phyloP scores from a whole-genome alignment of 1,140 invertebrate genomes.

The Leptopilina boulardi region DNA sequence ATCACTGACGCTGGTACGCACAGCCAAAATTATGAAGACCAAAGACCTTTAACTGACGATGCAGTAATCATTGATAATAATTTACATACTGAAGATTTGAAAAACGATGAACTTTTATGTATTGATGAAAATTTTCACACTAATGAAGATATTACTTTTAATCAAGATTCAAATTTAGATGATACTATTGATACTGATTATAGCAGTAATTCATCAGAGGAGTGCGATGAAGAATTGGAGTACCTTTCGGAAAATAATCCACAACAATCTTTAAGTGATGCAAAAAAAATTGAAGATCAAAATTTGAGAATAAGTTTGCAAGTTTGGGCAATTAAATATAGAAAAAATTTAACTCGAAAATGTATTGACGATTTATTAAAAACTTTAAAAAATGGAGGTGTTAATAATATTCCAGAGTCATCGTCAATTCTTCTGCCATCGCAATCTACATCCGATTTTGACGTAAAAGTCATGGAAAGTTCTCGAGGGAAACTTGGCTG shows the following conservation, averaged over 20 bases:
- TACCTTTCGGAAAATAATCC: not conserved
- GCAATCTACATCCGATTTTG: not conserved
- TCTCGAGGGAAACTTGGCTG: not conserved
- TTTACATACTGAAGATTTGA: no score
- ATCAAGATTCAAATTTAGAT: not conserved
- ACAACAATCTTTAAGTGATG: not conserved
- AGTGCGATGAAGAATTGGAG: not conserved
- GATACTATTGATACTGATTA: no score
- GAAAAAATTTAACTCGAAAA: slow-evolving; percentile 31
- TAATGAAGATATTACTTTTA: not conserved
- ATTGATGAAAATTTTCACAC: no score
- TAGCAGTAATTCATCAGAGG: not conserved
- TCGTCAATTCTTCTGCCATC: not conserved
- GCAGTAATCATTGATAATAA: no score
- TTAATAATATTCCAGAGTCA: not conserved
- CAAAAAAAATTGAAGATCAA: not conserved
- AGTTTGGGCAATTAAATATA: not conserved
- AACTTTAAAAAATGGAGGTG: slow-evolving; percentile 31
- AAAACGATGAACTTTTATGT: no score
- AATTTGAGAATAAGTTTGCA: not conserved
- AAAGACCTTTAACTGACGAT: no score
- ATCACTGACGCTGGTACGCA: no score
- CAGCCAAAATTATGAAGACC: no score
- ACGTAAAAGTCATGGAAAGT: not conserved
- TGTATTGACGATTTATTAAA: slow-evolving; percentile 29